A percentile compares a stretch with the other conserved stretches of the same genome.
Evolutionary conservation across 2,113 vertebrate genomes (phyloP).

Genomic region (Lagenorhynchus albirostris): DNA sequence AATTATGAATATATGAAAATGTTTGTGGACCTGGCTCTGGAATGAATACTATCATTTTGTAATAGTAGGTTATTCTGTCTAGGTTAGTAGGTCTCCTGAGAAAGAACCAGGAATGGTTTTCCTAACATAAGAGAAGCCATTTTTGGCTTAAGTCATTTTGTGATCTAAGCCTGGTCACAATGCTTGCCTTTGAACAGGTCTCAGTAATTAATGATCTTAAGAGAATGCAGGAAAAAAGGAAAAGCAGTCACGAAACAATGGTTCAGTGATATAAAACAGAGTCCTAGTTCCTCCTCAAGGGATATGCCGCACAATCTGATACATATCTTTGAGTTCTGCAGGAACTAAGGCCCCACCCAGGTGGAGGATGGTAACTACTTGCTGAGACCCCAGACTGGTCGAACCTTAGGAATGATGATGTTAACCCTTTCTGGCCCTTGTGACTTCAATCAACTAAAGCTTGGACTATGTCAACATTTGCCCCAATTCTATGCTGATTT

Average conservation of each 20-base stretch:
- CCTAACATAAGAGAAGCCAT: background rate
- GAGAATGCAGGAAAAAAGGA: background rate
- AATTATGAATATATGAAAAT: constrained; percentile 13
- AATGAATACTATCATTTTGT: background rate
- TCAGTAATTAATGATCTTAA: background rate
- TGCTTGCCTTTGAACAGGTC: background rate
- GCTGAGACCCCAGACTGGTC: background rate
- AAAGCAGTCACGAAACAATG: background rate
- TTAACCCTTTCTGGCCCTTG: background rate
- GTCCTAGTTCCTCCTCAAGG: background rate
- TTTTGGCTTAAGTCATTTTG: background rate
- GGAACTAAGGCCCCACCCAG: background rate
- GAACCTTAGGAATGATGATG: background rate
- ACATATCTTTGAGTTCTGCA: background rate
- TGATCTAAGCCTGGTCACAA: background rate
- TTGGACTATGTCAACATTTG: background rate
- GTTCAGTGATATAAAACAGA: background rate
- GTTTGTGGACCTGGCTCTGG: background rate
- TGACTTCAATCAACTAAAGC: background rate
- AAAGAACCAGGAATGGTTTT: background rate
- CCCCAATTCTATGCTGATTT: background rate
- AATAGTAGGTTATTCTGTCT: background rate
- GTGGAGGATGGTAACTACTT: background rate
- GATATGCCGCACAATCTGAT: background rate
- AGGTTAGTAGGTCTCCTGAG: background rate